Base-by-base conservation (phyloP, 37 sponge, comb jelly and placozoan species). In the Cladorhizidae sp. region DNA sequence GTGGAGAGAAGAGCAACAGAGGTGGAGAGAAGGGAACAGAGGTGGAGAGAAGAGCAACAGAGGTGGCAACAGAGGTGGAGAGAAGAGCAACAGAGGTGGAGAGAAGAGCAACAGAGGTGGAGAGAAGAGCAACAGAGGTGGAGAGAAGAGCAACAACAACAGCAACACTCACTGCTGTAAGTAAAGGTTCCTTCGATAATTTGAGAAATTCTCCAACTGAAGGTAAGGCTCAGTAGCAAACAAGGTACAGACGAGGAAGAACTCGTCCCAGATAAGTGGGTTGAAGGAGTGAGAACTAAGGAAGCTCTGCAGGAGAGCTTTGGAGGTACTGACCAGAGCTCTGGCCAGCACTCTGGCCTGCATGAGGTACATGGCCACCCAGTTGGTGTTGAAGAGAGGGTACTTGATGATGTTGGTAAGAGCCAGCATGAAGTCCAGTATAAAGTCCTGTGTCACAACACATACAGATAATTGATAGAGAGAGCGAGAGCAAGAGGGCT, bases 201-300 rank as follows among this genome's bases (percentile, higher is more conserved):
- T 84, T 51, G 74, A 74, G 32, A 74, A 78, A 17, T 38, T 33
- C 57, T 83, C 89, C 31, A 83, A 39, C 74, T 89, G 80, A 5
- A 83, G 84, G 23, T 57, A 79, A 2, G 55, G 57, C 58, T 89
- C 80, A 31, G 74, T 71, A 17, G 76, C 29, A 73, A 82, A 88
- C 0, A 35, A 1, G 2, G 67, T 78, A 36, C 83, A 82, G 39
- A 82, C 37, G 29, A 39, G 51, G 72, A 88, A 88, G 73, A 77
- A 88, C 22, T 77, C 49, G 14, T 88, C 78, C 89, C 89, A 88
- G 21, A 87, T 56, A 70, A 63, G 74, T 36, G 84, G 84, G 40
- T 32, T 75, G 75, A 83, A 83, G 55, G 9, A 7, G 23, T 39
- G 35, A 5, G 68, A 41, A 64, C 31, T 1, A 22, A 83, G 65